Percentiles rank a stretch among this genome's conserved stretches.
phyloP scores from a whole-genome alignment of 2,797 vertebrate genomes.

The Leptatherina wallacei region DNA sequence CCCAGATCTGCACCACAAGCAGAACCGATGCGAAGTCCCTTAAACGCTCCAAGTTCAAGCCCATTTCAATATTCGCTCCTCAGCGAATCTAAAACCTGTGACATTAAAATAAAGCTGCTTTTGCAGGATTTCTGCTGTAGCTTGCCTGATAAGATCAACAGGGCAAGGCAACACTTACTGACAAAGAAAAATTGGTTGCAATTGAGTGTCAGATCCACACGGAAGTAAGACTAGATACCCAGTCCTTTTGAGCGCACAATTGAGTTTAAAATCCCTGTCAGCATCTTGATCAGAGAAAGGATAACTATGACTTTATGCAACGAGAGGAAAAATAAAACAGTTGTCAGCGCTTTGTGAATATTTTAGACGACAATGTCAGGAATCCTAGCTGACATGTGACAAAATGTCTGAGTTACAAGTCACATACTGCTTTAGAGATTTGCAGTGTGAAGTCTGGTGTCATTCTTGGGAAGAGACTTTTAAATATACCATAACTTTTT shows the following conservation, averaged over 20 bases:
- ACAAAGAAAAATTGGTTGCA: constrained; percentile 56
- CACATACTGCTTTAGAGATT: not conserved
- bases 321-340: constrained; percentile 45
- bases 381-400: constrained; percentile 21
- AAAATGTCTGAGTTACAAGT: constrained; percentile 7
- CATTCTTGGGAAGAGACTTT: constrained; percentile 2
- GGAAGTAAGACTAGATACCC: constrained; percentile 46
- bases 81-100: constrained; percentile 83
- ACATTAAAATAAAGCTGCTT: constrained; percentile 82
- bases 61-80: constrained; percentile 82
- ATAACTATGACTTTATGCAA: constrained; percentile 34
- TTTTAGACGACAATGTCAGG: not conserved
- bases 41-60: constrained; percentile 69
- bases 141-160: constrained; percentile 75
- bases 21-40: constrained; percentile 63
- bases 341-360: constrained; percentile 40
- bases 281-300: constrained; percentile 28
- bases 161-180: constrained; percentile 66
- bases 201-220: constrained; percentile 57
- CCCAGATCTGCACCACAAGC: constrained; percentile 80
- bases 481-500: constrained; percentile 8
- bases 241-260: constrained; percentile 20
- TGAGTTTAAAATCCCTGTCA: constrained; percentile 47
- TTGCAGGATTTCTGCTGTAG: constrained; percentile 60
- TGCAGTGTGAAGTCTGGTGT: constrained; percentile 6